Conservation (phyloP, 2,888 invertebrate species). For the Lithosia quadra region DNA sequence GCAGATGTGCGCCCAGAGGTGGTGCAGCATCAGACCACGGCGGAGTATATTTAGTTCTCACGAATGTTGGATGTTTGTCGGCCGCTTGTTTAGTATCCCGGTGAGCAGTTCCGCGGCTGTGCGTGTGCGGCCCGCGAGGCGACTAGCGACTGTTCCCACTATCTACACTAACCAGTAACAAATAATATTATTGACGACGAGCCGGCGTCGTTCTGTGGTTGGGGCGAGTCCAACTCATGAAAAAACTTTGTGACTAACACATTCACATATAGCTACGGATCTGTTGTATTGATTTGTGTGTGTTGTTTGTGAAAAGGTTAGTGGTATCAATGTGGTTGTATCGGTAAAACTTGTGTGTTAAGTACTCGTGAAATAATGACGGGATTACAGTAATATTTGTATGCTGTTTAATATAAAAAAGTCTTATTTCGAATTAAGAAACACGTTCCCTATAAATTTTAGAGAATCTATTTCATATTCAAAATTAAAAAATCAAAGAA, state of each 20-base stretch:
- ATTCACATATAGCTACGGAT: too few species aligned
- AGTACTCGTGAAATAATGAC: not conserved
- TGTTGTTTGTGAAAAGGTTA: not conserved
- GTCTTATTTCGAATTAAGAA: not conserved
- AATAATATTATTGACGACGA: not conserved
- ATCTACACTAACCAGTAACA: not conserved
- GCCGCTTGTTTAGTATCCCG: conserved; percentile 52
- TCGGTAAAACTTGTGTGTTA: not conserved
- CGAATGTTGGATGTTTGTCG: conserved; percentile 49
- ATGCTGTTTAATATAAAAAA: not conserved
- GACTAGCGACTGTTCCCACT: not conserved
- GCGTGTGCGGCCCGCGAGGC: conserved; percentile 19
- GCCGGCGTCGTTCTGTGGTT: not conserved
- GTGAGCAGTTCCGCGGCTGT: conserved; percentile 55
- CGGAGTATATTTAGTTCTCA: conserved; percentile 39
- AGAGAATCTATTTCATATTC: not conserved
- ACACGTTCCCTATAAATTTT: not conserved
- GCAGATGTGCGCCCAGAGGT: conserved; percentile 34
- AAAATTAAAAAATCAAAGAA: too few species aligned
- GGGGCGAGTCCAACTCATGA: too few species aligned
- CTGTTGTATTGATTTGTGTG: not conserved
- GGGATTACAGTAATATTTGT: not conserved
- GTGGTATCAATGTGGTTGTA: not conserved
- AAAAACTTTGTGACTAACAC: not conserved
- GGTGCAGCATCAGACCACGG: conserved; percentile 16